phyloP scores from a whole-genome alignment of 2,113 vertebrate genomes.

The Lichenostomus cassidix region DNA sequence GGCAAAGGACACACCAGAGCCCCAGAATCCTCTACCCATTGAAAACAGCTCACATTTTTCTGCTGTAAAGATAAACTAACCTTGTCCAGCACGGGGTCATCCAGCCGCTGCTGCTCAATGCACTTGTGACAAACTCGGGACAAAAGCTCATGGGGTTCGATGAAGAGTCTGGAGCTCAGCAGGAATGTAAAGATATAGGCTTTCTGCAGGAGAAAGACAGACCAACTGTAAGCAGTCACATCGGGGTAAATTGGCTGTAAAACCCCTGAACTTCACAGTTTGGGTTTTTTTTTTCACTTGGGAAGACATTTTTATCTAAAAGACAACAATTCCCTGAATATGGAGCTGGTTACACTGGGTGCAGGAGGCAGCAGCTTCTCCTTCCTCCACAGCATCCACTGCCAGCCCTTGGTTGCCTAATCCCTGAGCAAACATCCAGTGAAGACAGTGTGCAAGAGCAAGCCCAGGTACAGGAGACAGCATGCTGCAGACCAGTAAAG shows the following conservation, averaged over 20 bases:
- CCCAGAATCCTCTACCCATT: neutral
- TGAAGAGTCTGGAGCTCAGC: slow-evolving; percentile 91
- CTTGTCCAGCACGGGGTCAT: slow-evolving; percentile 86
- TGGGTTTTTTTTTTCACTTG: neutral
- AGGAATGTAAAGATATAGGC: slow-evolving; percentile 92
- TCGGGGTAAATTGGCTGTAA: neutral
- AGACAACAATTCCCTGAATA: neutral
- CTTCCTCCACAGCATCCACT: neutral
- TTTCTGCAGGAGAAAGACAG: slow-evolving; percentile 76
- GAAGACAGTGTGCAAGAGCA: rapidly evolving
- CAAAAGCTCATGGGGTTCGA: slow-evolving; percentile 86
- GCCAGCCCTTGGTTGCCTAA: neutral
- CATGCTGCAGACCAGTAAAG: neutral
- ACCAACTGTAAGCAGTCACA: neutral
- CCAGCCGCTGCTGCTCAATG: slow-evolving; percentile 88
- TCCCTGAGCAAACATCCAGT: neutral
- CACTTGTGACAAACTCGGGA: slow-evolving; percentile 88
- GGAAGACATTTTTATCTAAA: neutral
- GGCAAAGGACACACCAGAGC: neutral
- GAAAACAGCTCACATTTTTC: neutral
- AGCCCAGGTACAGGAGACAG: neutral
- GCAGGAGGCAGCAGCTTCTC: neutral
- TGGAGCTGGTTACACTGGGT: neutral
- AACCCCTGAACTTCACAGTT: neutral
- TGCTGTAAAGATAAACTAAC: slow-evolving; percentile 66